These are phyloP conservation scores for Galago senegalensis DNA, from an alignment of 2,797 vertebrate genomes.

Conservation along the genomic window DNA sequence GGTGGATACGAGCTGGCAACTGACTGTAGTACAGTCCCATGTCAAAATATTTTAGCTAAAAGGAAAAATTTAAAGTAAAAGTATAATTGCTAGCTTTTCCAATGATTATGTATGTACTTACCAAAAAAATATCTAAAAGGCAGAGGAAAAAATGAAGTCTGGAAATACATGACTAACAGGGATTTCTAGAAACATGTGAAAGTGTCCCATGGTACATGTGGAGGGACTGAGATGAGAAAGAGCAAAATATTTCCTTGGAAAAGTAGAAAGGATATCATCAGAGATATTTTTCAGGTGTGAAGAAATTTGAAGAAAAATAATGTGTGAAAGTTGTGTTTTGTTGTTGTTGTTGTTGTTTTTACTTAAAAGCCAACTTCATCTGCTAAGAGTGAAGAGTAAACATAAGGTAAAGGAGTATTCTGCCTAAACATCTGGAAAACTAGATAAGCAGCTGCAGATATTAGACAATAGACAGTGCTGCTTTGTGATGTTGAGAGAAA, in stretches of 20 bases:
- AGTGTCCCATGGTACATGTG: not conserved
- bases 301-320: not conserved
- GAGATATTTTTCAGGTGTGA: not conserved
- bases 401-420: no score
- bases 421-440: not conserved
- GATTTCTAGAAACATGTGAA: not conserved
- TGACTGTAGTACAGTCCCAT: not conserved
- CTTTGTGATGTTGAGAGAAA: not conserved
- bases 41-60: not conserved
- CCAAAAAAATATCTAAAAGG: not conserved
- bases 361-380: not conserved
- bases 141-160: not conserved
- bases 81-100: not conserved
- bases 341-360: not conserved
- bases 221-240: not conserved
- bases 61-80: not conserved
- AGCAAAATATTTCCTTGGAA: not conserved
- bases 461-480: not conserved
- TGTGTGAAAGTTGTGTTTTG: not conserved
- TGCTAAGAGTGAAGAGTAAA: not conserved
- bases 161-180: not conserved
- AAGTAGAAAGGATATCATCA: not conserved
- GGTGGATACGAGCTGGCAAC: not conserved
- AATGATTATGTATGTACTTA: not conserved
- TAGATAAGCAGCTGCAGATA: not conserved